Evolutionary conservation across 2,888 invertebrate species (phyloP), one percentile per base, ranked within the genome.

Genomic region (Lycaena phlaeas): DNA sequence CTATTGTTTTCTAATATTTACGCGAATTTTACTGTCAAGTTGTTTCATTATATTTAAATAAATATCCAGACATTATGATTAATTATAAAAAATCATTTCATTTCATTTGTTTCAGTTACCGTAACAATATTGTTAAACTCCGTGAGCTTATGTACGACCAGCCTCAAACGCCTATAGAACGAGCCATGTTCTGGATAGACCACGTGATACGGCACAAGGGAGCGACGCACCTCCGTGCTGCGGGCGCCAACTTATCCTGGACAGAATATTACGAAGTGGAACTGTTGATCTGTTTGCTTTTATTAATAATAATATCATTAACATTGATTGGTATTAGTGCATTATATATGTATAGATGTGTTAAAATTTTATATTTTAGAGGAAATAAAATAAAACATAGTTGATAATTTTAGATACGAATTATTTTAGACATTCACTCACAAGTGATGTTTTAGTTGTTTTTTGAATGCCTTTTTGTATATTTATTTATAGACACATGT

Each of bases 151-250:
- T 52, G 38, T 36, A n/a, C 4, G 53, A 53, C 17, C 47, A 46
- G 15, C 44, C 45, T 2, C 37, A 46, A 17, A 40, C 36, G 1
- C 41, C 51, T 1, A 18, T 53, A 14, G 48, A 51, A 10, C 36
- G 41, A 11, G 51, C 50, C 3, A 29, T 52, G 3, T 53, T 46
- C 51, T 55, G 54, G 54, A 49, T 45, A 4, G 51, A 52, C 11
- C 38, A 55, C 27, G 38, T 51, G 9, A 28, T 55, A 10, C 30
- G 49, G 3, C 45, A 52, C 40, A 34, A 41, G 5, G 45, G 45
- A 5, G 52, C 43, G 2, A 18, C 38, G 4, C 49, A 54, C 26
- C 36, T 54, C 1, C 34, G 44, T 1, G 38, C 52, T 3, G 42
- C 46, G 1, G n/a, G 41, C 3, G 50, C 52, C 1, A 30, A 47